Percentiles rank a stretch among this genome's conserved stretches.
phyloP scores from a whole-genome alignment of 2,888 invertebrate genomes.

The Orthonychiurus folsomi region DNA sequence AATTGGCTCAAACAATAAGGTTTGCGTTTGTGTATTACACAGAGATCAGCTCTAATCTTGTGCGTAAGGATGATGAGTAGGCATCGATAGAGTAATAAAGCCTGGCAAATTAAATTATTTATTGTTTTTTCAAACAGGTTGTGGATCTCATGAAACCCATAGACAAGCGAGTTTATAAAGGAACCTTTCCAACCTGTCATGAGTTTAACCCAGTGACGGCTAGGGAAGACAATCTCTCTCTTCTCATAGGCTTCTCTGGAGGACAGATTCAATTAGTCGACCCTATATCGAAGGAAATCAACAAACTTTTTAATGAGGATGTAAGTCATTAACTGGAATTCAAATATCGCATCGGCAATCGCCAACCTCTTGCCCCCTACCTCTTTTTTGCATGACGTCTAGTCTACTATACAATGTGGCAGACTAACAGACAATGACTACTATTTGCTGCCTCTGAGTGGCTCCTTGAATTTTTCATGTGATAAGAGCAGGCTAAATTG shows the following conservation, averaged over 20 bases:
- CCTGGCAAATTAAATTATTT: too few relatives aligned
- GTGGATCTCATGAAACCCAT: slow-evolving; percentile 92
- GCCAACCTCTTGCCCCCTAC: neutral
- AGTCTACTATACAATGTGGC: neutral
- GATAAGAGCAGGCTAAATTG: too few relatives aligned
- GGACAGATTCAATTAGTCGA: slow-evolving; percentile 73
- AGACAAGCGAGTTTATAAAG: slow-evolving; percentile 97
- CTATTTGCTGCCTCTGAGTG: too few relatives aligned
- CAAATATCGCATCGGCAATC: too few relatives aligned
- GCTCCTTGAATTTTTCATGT: too few relatives aligned
- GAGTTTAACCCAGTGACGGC: slow-evolving; percentile 86
- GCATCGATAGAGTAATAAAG: too few relatives aligned
- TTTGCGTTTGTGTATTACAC: too few relatives aligned
- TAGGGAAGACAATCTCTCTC: slow-evolving; percentile 70
- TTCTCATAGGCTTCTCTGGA: slow-evolving; percentile 94
- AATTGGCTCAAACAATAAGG: too few relatives aligned
- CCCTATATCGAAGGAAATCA: slow-evolving; percentile 90
- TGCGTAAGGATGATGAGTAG: too few relatives aligned
- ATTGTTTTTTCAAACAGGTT: too few relatives aligned
- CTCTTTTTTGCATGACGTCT: neutral
- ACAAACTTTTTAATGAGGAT: slow-evolving; percentile 97
- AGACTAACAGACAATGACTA: neutral
- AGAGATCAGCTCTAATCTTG: too few relatives aligned
- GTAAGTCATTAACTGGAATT: slow-evolving; percentile 53
- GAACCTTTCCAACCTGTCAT: slow-evolving; percentile 97